Base-by-base conservation (phyloP, 2,113 vertebrate genomes). In the Hystrix brachyura region DNA sequence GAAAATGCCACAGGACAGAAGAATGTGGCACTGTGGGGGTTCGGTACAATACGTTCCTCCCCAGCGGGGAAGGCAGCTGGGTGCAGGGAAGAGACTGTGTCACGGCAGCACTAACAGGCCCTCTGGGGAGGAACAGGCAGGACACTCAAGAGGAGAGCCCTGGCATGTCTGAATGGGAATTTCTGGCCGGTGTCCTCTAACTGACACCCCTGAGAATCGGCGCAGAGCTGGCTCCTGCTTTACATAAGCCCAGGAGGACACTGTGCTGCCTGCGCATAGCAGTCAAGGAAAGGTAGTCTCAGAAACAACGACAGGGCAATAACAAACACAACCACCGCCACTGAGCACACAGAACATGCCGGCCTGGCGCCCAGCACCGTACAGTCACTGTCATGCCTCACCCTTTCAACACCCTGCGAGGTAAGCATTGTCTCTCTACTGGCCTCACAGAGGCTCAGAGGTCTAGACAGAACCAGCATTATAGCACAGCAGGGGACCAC, bases 1-100 rank as follows among this genome's bases (percentile, higher is more conserved):
- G 96, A 98, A 98, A 98, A 97, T 98, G 98, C 98, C 98, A 98
- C 95, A 98, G 97, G 97, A 98, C 96, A 96, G 96, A 95, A 98
- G 96, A 95, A 96, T 96, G 91, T 92, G 81, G 83, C 97, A 96
- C 80, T 96, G 21, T 85, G 34, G 93, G 87, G 74, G 82, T 64
- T 98, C 86, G 95, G 91, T 95, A 98, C 94, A 97, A 98, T 98
- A 97, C 14, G 9, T 76, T 80, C 3, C 8, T 96, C 94, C 97
- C 88, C 3, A 10, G 59, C 94, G 96, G 65, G 53, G 81, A 89
- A 90, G 90, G 51, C 80, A 19, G 8, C 38, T 1, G 9, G 59
- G 86, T 71, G 34, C 51, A 4, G 19, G 43, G 65, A 65, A 7
- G 6, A 62, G 32, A 17, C 59, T 4, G 5, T 48, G 11, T 9